Evolutionary conservation across 1,140 invertebrate species (phyloP), one percentile per base, ranked within the genome.

Genomic region (Phymorhynchus buccinoides): DNA sequence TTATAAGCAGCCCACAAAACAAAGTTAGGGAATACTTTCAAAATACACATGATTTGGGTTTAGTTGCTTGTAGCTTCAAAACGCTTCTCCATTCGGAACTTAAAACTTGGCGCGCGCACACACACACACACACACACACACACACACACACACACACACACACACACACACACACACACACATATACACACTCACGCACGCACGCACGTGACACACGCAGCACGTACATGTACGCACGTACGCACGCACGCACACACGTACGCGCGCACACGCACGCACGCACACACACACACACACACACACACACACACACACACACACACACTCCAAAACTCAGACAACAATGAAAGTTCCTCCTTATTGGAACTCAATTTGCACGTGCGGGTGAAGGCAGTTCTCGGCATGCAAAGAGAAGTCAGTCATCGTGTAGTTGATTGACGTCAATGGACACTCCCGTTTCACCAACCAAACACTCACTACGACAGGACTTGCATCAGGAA

Each of bases 251-350:
- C 42, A 78, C 42, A 78, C 9, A 41, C 37, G 7, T 39, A 78
- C 16, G 35, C 75, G 37, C 37, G 22, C 37, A 30, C 71, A 39
- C 42, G 35, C 75, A 41, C 75, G 18, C 16, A 41, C 37, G 37
- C 27, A 78, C 75, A 78, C 16, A 41, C 75, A 78, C 27, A 78
- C 35, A 78, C 16, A 78, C 75, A 78, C 27, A 78, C 75, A 78
- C 27, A 78, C 75, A 78, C 27, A 39, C 75, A 78, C 27, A 78
- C 75, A 78, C 3, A 78, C 75, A 78, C 3, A 78, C 75, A 3
- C 3, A 3, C 3, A 78, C 75, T 22, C 22, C 32, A 16, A 78
- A 12, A 39, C 37, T 18, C 16, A 78, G 7, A 39, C 22, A 44
- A 75, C 37, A 75, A 75, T 75, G 71, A n/a, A n/a, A n/a, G n/a